Evolutionary conservation across 2,888 invertebrate genomes (phyloP), one percentile per base, ranked within the genome.

Genomic region (Lordiphosa fenestrarum): DNA sequence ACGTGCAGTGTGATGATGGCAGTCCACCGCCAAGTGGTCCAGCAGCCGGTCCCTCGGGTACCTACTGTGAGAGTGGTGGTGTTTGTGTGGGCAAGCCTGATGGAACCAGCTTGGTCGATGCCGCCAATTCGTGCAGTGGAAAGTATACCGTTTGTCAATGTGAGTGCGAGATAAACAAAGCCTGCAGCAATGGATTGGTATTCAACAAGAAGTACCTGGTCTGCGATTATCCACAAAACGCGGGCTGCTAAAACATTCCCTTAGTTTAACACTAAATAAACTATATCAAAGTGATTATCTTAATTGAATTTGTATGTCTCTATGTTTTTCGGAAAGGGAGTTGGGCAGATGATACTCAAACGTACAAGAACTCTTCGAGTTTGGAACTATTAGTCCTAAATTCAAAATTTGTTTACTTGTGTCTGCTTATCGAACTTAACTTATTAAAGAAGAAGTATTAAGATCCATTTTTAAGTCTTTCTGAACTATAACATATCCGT

Each of bases 31-130:
- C 86, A 6, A 74, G 73, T 33, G 86, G 85, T 3, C 86, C 86
- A 12, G 66, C 67, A 2, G 78, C 86, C 6, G 86, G 86, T 7
- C 87, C 86, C 4, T 86, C 87, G 0, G 87, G 87, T 23, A 84
- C 83, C 2, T 59, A 57, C 21, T 86, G 87, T 41, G 74, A 52
- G 35, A 69, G 51, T 36, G 52, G 66, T 6, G 85, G 81, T 6
- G 57, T 58, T 6, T 83, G 87, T 54, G 67, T 80, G 12, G 70
- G 74, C 12, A 21, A 75, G 15, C 39, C 4, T 0, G 81, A 86
- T 53, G 82, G 83, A 9, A 25, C 58, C 3, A 42, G 46, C 46
- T 63, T 73, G 21, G 4, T 44, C 10, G 57, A 40, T 39, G 42
- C 30, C 13, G 36, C 38, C 2, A 66, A 63, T 4, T 23, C 6